Conservation (phyloP, 2,113 vertebrate genomes). For the Kobus ellipsiprymnus region DNA sequence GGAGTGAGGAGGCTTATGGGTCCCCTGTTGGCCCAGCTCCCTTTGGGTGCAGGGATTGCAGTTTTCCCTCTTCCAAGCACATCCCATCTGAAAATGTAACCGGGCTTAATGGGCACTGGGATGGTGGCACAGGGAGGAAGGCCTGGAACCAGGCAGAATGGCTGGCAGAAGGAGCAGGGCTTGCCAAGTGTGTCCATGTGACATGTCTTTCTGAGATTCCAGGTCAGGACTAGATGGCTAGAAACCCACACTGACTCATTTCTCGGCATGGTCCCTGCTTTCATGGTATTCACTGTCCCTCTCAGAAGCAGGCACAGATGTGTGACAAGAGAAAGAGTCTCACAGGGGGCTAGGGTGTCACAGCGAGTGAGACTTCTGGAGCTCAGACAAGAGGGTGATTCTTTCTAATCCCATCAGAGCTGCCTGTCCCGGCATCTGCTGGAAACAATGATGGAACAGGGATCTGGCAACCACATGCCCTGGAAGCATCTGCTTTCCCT, state of each 20-base stretch:
- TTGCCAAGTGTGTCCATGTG: not conserved
- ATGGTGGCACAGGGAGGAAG: not conserved
- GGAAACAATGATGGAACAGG: not conserved
- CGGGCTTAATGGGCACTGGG: not conserved
- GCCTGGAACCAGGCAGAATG: not conserved
- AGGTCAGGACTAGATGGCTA: not conserved
- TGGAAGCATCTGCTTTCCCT: not conserved
- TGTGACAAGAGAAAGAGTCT: not conserved
- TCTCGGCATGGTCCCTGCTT: not conserved
- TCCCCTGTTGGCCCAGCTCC: not conserved
- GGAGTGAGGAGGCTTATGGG: not conserved
- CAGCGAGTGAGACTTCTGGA: not conserved
- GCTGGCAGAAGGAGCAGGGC: not conserved
- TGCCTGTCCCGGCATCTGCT: accelerated
- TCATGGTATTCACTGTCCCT: not conserved
- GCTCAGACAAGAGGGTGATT: not conserved
- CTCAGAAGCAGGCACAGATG: not conserved
- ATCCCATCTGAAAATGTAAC: not conserved
- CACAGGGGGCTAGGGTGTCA: not conserved
- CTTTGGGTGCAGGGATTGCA: not conserved
- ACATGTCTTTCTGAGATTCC: not conserved
- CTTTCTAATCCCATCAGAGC: not conserved
- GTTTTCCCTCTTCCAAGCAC: too few species aligned
- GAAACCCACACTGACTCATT: not conserved
- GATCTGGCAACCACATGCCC: not conserved